These are phyloP conservation scores for Ectobius pallidus DNA, from an alignment of 2,888 invertebrate species.

Conservation along the genomic window DNA sequence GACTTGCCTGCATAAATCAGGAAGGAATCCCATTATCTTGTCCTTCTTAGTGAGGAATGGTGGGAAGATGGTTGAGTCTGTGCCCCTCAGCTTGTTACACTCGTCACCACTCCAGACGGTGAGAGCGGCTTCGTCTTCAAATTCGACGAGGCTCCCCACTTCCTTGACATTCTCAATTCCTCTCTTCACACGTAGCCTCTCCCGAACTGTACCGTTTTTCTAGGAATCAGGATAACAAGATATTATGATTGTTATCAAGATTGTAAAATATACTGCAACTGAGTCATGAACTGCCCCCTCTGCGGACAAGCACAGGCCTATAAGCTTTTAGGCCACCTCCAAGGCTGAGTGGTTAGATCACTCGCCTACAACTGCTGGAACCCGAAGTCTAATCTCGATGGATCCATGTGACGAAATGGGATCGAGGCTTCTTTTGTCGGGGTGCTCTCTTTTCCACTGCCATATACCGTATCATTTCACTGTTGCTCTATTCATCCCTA, in stretches of 20 bases:
- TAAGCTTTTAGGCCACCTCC: too few relatives aligned
- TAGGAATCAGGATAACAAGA: constrained; percentile 49
- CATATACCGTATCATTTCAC: too few relatives aligned
- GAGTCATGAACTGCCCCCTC: too few relatives aligned
- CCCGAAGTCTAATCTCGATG: too few relatives aligned
- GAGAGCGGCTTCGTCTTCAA: constrained; percentile 67
- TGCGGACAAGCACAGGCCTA: too few relatives aligned
- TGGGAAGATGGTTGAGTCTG: constrained; percentile 89
- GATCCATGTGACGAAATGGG: too few relatives aligned
- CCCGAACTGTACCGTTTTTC: constrained; percentile 76
- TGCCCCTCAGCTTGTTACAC: constrained; percentile 80
- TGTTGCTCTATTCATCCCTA: too few relatives aligned
- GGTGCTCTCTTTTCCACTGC: too few relatives aligned
- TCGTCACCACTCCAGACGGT: constrained; percentile 69
- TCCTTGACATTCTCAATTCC: constrained; percentile 75
- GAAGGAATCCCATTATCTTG: constrained; percentile 70
- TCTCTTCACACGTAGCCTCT: constrained; percentile 73
- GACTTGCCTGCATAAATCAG: constrained; percentile 78
- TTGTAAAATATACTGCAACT: too few relatives aligned
- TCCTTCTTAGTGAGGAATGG: constrained; percentile 72
- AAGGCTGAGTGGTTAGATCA: too few relatives aligned
- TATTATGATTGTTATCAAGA: neutral
- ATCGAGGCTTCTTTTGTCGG: too few relatives aligned
- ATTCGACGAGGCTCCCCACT: constrained; percentile 74
- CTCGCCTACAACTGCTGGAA: too few relatives aligned